Conservation (phyloP, 1,140 invertebrate species). For the Venustaconcha ellipsiformis region DNA sequence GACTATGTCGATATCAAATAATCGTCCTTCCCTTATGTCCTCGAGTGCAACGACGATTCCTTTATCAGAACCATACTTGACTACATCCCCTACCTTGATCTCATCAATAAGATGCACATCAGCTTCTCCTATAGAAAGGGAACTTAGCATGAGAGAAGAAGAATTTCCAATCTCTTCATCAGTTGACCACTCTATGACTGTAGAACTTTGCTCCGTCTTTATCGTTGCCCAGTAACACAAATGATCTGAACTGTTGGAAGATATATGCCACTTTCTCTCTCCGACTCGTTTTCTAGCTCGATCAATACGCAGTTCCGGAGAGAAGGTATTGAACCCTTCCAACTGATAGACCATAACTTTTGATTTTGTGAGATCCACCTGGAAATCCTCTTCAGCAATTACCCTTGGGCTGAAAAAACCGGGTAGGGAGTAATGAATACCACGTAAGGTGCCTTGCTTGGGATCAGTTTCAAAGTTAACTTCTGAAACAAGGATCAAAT, state of each 20-base stretch:
- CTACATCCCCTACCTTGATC: constrained; percentile 3
- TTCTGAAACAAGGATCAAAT: too few species aligned
- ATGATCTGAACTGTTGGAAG: constrained; percentile 8
- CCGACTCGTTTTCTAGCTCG: constrained; percentile 7
- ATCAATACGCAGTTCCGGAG: background rate
- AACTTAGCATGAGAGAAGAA: background rate
- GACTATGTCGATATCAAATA: constrained; percentile 6
- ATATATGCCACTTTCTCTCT: constrained; percentile 4
- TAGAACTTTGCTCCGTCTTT: background rate
- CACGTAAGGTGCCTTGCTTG: too few species aligned
- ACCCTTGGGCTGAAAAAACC: too few species aligned
- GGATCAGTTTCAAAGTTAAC: too few species aligned
- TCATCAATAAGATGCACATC: constrained; percentile 10
- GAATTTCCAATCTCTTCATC: background rate
- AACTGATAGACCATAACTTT: too few species aligned
- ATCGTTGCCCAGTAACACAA: constrained; percentile 22
- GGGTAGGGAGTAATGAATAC: too few species aligned
- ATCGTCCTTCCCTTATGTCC: background rate
- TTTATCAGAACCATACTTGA: background rate
- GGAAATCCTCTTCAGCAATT: too few species aligned
- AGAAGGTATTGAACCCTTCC: background rate
- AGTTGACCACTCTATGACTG: background rate
- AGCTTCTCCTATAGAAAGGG: background rate
- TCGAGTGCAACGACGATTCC: constrained; percentile 5
- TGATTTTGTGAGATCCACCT: too few species aligned